Evolutionary conservation across 2,888 invertebrate species (phyloP).

Genomic region (Sphaerolaimus hirsutus): DNA sequence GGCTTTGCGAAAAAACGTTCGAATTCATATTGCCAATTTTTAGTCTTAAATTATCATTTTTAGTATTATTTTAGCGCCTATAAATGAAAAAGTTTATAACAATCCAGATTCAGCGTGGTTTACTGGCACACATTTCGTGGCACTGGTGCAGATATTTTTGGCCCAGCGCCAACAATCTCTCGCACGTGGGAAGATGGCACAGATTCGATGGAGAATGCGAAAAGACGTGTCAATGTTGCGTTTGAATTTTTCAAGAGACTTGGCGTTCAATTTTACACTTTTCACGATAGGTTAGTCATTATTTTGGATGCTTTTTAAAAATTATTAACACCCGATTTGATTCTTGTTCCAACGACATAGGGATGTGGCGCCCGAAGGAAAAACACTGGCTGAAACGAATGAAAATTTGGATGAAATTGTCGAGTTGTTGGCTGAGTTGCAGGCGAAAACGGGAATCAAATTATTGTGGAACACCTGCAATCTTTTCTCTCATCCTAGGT

Average conservation of each 20-base stretch:
- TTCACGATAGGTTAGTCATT: constrained; percentile 36
- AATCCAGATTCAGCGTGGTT: constrained; percentile 38
- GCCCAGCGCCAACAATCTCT: constrained; percentile 29
- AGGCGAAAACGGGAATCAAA: constrained; percentile 36
- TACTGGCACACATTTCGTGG: constrained; percentile 34
- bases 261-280: constrained; percentile 40
- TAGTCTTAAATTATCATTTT: no score
- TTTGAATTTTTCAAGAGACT: constrained; percentile 42
- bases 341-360: no score
- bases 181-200: constrained; percentile 39
- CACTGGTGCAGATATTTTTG: constrained; percentile 30
- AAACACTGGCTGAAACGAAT: constrained; percentile 36
- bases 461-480: constrained; percentile 42
- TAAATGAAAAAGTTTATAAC: no score
- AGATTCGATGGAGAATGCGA: constrained; percentile 36
- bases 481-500: constrained; percentile 39
- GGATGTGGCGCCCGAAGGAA: constrained; percentile 37
- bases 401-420: constrained; percentile 37
- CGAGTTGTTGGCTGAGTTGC: constrained; percentile 36
- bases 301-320: no score
- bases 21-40: no score
- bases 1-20: no score
- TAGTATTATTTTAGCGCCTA: no score
- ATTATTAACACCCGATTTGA: no score
- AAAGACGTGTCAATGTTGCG: constrained; percentile 36